Conservation (phyloP, 2,113 vertebrate species). For the Pyrgilauda ruficollis region DNA sequence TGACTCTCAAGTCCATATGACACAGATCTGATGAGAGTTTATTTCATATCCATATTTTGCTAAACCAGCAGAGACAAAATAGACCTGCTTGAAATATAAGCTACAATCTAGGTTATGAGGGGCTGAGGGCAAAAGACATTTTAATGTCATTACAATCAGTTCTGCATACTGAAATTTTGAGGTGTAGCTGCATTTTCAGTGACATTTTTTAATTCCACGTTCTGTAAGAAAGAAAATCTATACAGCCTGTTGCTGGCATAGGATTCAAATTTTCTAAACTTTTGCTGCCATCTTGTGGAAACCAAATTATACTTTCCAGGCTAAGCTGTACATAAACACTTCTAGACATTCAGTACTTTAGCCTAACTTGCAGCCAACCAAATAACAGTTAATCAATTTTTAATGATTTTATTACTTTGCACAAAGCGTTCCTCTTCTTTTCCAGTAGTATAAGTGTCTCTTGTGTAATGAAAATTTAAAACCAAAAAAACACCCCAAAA, state of each 20-base stretch:
- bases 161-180: not conserved
- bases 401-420: not conserved
- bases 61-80: not conserved
- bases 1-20: rapidly evolving
- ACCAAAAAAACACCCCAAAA: no score
- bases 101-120: not conserved
- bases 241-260: not conserved
- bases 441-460: not conserved
- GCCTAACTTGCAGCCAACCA: not conserved
- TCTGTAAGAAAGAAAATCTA: not conserved
- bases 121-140: not conserved
- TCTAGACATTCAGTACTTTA: not conserved
- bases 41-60: not conserved
- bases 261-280: not conserved
- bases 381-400: not conserved
- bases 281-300: conserved; percentile 64
- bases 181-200: not conserved
- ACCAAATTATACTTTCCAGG: not conserved
- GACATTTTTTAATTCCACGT: not conserved
- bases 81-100: not conserved
- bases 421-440: not conserved
- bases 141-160: not conserved
- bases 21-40: not conserved
- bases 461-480: not conserved
- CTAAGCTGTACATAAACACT: not conserved